Evolutionary conservation across 2,888 invertebrate species (phyloP).

Genomic region (Coecobrya sp.): DNA sequence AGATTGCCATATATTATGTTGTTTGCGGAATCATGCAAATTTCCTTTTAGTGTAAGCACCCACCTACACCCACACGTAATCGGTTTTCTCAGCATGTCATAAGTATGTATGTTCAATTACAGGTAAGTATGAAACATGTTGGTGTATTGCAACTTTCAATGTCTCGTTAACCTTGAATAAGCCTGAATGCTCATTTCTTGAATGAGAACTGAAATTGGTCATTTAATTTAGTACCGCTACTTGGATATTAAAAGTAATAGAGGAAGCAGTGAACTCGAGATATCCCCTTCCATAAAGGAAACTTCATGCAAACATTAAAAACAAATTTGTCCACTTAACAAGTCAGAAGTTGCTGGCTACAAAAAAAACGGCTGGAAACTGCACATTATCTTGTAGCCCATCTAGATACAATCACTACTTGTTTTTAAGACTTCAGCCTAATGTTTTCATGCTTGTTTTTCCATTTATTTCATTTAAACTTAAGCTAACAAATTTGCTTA

Average conservation of each 20-base stretch:
- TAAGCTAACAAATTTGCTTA: background rate
- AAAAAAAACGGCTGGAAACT: background rate
- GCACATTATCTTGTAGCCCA: background rate
- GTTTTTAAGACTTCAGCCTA: background rate
- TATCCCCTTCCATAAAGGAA: background rate
- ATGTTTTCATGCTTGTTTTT: background rate
- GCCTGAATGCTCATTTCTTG: background rate
- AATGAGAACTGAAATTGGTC: background rate
- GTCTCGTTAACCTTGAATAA: background rate
- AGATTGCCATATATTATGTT: background rate
- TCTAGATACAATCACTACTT: background rate
- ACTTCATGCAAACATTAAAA: background rate
- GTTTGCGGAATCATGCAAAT: conserved; percentile 30
- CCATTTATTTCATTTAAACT: background rate
- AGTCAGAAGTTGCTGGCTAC: background rate
- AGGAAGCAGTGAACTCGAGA: background rate
- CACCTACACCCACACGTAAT: background rate
- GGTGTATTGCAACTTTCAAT: background rate
- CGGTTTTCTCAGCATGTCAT: background rate
- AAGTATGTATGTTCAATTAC: background rate
- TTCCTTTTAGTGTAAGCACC: background rate
- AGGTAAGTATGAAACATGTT: background rate
- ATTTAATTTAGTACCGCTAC: background rate
- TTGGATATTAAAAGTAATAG: background rate
- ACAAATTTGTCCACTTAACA: conserved; percentile 12